Conservation (phyloP, 1,140 invertebrate species). For the Wiebesia pumilae region DNA sequence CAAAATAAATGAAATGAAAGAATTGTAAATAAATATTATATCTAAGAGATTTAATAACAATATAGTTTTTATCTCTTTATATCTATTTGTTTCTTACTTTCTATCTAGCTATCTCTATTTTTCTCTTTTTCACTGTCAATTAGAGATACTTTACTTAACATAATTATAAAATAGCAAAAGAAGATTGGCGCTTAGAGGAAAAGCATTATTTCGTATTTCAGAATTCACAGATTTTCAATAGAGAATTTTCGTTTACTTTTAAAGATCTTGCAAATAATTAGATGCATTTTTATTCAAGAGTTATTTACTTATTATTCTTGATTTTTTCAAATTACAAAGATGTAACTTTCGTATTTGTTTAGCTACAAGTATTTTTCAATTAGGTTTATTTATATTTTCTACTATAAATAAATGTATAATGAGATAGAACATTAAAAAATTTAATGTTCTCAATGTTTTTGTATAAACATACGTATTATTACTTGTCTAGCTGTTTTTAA, state of each 20-base stretch:
- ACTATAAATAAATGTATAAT: too few relatives aligned
- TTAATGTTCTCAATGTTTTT: too few relatives aligned
- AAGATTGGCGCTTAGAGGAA: constrained; percentile 9
- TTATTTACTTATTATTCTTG: neutral
- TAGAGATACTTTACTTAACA: constrained; percentile 72
- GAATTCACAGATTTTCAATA: constrained; percentile 41
- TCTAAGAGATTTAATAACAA: constrained; percentile 62
- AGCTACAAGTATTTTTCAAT: too few relatives aligned
- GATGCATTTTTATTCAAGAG: neutral
- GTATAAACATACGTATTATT: too few relatives aligned
- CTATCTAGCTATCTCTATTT: neutral
- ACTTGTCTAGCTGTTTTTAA: too few relatives aligned
- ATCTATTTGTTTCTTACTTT: too few relatives aligned
- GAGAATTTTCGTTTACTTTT: neutral
- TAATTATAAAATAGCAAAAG: constrained; percentile 71
- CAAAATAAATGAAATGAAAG: constrained; percentile 34
- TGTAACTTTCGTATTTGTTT: too few relatives aligned
- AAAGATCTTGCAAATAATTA: neutral
- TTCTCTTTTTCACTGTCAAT: neutral
- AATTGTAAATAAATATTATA: constrained; percentile 76
- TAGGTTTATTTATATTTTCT: too few relatives aligned
- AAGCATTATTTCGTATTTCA: constrained; percentile 9
- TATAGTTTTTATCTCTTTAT: constrained; percentile 29
- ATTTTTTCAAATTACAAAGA: too few relatives aligned
- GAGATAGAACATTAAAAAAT: too few relatives aligned